Conservation (phyloP, 2,113 vertebrate genomes). For the Variabilichromis moorii region DNA sequence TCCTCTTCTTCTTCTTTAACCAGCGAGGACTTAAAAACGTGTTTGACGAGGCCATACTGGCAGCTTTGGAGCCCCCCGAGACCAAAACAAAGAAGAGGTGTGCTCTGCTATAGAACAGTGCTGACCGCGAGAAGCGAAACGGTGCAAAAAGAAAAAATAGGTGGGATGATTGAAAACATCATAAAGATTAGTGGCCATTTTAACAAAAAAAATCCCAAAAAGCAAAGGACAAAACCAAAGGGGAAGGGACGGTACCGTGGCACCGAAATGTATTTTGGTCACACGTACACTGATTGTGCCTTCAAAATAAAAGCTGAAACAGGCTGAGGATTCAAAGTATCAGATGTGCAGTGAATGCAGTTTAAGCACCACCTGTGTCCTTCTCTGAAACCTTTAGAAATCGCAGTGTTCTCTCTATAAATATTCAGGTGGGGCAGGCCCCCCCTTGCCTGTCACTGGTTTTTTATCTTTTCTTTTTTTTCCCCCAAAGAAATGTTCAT, state of each 20-base stretch:
- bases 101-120: constrained; percentile 61
- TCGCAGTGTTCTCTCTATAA: constrained; percentile 40
- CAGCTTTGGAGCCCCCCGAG: constrained; percentile 75
- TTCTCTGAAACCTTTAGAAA: constrained; percentile 38
- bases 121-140: background rate
- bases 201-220: background rate
- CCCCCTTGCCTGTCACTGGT: constrained; percentile 30
- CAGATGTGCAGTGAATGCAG: constrained; percentile 17
- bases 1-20: background rate
- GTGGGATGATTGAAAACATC: constrained; percentile 12
- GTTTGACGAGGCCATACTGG: constrained; percentile 76
- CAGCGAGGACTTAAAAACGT: constrained; percentile 77
- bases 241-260: constrained; percentile 14
- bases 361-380: constrained; percentile 4
- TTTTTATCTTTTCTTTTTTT: background rate
- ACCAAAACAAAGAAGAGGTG: constrained; percentile 72
- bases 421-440: constrained; percentile 51
- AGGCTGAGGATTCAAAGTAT: constrained; percentile 19
- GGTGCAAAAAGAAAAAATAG: constrained; percentile 3
- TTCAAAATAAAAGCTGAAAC: constrained; percentile 32
- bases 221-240: constrained; percentile 30
- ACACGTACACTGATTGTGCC: constrained; percentile 48
- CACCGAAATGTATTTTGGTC: constrained; percentile 19
- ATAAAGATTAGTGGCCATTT: constrained; percentile 19
- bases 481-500: background rate